phyloP scores from a whole-genome alignment of 1,140 invertebrate genomes.

The Cotesia vestalis region DNA sequence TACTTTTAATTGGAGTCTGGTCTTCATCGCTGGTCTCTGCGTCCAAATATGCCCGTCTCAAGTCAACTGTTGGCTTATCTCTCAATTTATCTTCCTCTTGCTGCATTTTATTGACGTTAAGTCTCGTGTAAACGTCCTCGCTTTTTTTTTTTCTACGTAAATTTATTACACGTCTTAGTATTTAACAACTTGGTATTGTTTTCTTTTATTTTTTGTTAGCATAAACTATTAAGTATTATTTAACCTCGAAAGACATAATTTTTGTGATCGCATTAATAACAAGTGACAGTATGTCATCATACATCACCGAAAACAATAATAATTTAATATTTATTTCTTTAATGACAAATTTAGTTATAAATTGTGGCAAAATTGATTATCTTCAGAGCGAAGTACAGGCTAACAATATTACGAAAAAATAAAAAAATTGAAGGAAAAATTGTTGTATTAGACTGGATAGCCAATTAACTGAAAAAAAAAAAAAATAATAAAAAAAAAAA shows the following conservation, averaged over 20 bases:
- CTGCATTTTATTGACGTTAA: constrained; percentile 23
- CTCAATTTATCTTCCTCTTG: constrained; percentile 11
- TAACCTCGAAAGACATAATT: neutral
- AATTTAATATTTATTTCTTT: no score
- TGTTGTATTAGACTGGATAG: no score
- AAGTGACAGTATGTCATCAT: neutral
- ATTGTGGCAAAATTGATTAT: no score
- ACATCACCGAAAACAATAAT: no score
- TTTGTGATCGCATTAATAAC: no score
- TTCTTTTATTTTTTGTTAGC: neutral
- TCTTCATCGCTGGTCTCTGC: constrained; percentile 57
- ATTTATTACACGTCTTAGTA: neutral
- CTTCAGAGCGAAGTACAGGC: no score
- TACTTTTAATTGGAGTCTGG: constrained; percentile 24
- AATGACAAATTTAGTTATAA: no score
- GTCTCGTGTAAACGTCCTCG: neutral
- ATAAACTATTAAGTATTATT: neutral
- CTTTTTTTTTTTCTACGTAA: no score
- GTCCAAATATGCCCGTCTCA: constrained; percentile 59
- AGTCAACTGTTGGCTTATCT: constrained; percentile 13
- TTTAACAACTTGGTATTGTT: neutral
- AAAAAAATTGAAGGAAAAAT: no score
- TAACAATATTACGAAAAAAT: no score
- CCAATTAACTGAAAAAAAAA: neutral
- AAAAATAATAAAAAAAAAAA: constrained; percentile 8